Evolutionary conservation across 2,113 vertebrate genomes (phyloP).

Genomic region (Lipophrys pholis): DNA sequence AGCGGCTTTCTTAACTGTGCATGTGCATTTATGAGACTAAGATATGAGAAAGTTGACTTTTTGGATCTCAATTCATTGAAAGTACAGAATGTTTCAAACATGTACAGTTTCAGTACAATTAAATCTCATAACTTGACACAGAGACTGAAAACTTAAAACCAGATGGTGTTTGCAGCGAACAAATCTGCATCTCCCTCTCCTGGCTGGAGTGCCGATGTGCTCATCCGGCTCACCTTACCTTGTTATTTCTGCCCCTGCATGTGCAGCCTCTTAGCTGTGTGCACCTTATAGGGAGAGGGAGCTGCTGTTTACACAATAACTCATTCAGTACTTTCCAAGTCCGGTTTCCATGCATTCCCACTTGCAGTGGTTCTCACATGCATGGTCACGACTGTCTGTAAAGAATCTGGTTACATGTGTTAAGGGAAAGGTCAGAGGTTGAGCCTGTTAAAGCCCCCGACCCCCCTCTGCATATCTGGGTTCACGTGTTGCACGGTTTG

Average conservation of each 20-base stretch:
- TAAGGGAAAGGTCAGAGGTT: conserved; percentile 47
- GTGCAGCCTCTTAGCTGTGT: conserved; percentile 14
- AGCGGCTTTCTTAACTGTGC: not conserved
- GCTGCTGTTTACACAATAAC: conserved; percentile 26
- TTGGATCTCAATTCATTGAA: too few species aligned
- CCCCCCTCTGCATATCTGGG: not conserved
- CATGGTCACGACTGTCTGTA: not conserved
- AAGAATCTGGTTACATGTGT: conserved; percentile 23
- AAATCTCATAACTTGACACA: too few species aligned
- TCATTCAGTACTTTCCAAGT: conserved; percentile 11
- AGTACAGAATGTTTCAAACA: too few species aligned
- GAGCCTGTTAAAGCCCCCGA: conserved; percentile 36
- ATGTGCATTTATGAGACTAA: not conserved
- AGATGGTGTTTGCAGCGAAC: not conserved
- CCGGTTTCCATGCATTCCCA: conserved; percentile 29
- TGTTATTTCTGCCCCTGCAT: conserved; percentile 34
- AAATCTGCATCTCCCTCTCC: conserved; percentile 56
- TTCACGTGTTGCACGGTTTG: conserved; percentile 47
- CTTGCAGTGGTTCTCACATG: not conserved
- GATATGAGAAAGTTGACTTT: too few species aligned
- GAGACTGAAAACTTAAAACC: too few species aligned
- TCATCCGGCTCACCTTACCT: conserved; percentile 26
- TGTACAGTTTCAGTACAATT: too few species aligned
- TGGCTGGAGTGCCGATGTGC: conserved; percentile 24
- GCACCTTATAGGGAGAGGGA: conserved; percentile 47